Conservation (phyloP, 1,140 invertebrate species). For the Meloidogyne hapla region DNA sequence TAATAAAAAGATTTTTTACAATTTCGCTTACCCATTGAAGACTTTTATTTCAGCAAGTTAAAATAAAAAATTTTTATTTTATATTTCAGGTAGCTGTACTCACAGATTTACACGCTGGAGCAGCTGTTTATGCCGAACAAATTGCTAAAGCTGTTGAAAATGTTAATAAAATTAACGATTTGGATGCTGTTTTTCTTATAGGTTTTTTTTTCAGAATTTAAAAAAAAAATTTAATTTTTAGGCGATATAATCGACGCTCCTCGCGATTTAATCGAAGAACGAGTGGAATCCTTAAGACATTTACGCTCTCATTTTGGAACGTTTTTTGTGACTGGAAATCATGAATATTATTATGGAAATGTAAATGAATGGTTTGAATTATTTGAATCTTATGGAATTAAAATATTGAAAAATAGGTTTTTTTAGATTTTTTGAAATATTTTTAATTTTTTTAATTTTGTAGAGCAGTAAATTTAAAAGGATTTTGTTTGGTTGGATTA, state of each 20-base stretch:
- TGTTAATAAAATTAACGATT: slow-evolving; percentile 37
- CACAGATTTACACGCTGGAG: slow-evolving; percentile 47
- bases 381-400: slow-evolving; percentile 50
- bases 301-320: slow-evolving; percentile 40
- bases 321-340: slow-evolving; percentile 54
- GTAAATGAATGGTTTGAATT: slow-evolving; percentile 43
- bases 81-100: slow-evolving; percentile 36
- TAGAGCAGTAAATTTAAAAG: slow-evolving; percentile 39
- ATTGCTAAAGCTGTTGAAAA: slow-evolving; percentile 44
- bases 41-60: no score
- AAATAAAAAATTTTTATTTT: no score
- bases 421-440: slow-evolving; percentile 29
- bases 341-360: slow-evolving; percentile 53
- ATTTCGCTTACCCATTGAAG: no score
- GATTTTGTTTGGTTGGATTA: slow-evolving; percentile 43
- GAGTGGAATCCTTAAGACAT: slow-evolving; percentile 40
- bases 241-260: slow-evolving; percentile 49
- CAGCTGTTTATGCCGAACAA: slow-evolving; percentile 42
- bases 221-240: slow-evolving; percentile 24
- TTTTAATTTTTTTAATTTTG: slow-evolving; percentile 16
- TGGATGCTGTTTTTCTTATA: slow-evolving; percentile 35
- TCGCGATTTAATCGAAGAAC: slow-evolving; percentile 40
- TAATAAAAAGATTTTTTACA: no score
- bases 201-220: background rate
- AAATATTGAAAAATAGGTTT: slow-evolving; percentile 41